Evolutionary conservation across 2,888 invertebrate species (phyloP).

Genomic region (Campopleginae sp.): DNA sequence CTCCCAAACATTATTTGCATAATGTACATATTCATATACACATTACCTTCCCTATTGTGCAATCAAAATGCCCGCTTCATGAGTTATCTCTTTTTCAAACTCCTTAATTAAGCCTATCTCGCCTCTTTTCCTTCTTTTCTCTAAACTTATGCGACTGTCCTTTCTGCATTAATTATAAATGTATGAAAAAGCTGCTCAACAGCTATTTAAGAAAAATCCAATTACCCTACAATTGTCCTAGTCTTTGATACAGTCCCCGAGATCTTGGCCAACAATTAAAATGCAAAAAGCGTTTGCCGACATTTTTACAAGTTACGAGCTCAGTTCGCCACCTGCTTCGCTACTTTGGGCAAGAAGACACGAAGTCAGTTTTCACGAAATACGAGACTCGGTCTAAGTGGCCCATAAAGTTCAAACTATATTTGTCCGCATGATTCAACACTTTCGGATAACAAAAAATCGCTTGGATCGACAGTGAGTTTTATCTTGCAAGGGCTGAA

Average conservation of each 20-base stretch:
- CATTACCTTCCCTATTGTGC: slow-evolving; percentile 8
- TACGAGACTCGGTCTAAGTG: background rate
- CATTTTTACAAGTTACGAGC: background rate
- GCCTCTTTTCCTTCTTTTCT: background rate
- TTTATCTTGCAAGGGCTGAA: too few relatives aligned
- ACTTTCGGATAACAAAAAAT: background rate
- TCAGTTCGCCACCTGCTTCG: background rate
- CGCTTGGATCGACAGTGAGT: too few relatives aligned
- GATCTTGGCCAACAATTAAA: background rate
- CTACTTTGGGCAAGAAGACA: background rate
- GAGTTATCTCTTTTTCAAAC: slow-evolving; percentile 3
- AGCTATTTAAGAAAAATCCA: slow-evolving; percentile 4
- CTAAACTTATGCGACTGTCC: background rate
- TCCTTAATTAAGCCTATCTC: background rate
- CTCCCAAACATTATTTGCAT: slow-evolving; percentile 30
- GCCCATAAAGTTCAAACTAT: background rate
- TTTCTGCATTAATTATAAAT: slow-evolving; percentile 4
- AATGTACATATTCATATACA: slow-evolving; percentile 37
- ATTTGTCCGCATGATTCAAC: background rate
- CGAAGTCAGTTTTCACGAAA: background rate
- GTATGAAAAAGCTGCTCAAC: background rate
- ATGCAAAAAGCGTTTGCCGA: background rate
- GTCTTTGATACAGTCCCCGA: background rate
- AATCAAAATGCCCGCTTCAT: slow-evolving; percentile 1
- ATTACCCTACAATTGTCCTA: background rate